These are phyloP conservation scores for Pachypsylla venusta DNA, from an alignment of 1,140 invertebrate genomes.

Conservation along the genomic window DNA sequence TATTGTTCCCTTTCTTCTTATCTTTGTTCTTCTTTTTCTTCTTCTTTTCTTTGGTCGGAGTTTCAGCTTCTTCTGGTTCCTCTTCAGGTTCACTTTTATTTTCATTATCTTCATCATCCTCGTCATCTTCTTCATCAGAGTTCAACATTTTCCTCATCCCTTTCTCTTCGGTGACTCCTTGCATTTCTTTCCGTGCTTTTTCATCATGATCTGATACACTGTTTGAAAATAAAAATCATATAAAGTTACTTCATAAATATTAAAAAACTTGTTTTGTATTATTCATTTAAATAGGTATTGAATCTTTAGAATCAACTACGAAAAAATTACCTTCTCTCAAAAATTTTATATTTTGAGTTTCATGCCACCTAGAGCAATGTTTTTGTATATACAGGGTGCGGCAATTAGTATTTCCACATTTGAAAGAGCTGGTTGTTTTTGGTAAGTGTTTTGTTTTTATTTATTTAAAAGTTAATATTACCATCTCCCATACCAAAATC, in stretches of 20 bases:
- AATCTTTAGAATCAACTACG: too few relatives aligned
- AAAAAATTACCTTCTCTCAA: too few relatives aligned
- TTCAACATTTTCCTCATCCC: slow-evolving; percentile 72
- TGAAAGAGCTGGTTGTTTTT: too few relatives aligned
- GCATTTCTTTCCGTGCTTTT: slow-evolving; percentile 52
- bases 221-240: slow-evolving; percentile 24
- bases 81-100: slow-evolving; percentile 35
- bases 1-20: slow-evolving; percentile 31
- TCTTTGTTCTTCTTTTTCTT: slow-evolving; percentile 39
- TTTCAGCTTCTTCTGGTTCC: slow-evolving; percentile 40
- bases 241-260: too few relatives aligned
- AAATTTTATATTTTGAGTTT: too few relatives aligned
- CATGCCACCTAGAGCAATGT: too few relatives aligned
- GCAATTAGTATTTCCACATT: too few relatives aligned
- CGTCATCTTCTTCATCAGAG: slow-evolving; percentile 79
- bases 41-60: slow-evolving; percentile 40
- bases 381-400: too few relatives aligned
- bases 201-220: slow-evolving; percentile 61
- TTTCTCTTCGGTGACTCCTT: slow-evolving; percentile 53
- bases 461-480: background rate
- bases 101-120: slow-evolving; percentile 70
- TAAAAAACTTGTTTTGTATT: too few relatives aligned
- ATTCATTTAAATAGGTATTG: too few relatives aligned
- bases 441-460: too few relatives aligned
- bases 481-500: background rate